Percentiles rank a stretch among this genome's conserved stretches.
phyloP scores from a whole-genome alignment of 1,140 invertebrate species.

The Uloborus diversus region DNA sequence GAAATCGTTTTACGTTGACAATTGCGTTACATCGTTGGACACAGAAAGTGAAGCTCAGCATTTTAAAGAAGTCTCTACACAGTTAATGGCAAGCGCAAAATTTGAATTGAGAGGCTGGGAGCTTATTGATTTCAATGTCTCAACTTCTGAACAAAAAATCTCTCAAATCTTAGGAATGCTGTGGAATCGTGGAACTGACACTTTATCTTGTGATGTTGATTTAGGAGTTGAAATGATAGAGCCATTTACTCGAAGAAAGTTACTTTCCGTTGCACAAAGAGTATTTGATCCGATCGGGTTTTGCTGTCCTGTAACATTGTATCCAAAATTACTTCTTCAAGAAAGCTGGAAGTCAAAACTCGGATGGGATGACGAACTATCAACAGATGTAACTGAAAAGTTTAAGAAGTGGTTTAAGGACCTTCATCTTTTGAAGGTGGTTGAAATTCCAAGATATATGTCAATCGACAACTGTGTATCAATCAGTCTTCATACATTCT shows the following conservation, averaged over 20 bases:
- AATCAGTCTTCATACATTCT: background rate
- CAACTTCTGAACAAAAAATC: constrained; percentile 1
- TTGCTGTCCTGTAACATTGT: background rate
- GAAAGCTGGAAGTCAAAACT: constrained; percentile 10
- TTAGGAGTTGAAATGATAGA: background rate
- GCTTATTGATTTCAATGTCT: background rate
- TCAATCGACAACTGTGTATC: background rate
- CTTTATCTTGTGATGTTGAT: background rate
- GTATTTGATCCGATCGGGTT: constrained; percentile 15
- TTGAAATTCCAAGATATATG: background rate
- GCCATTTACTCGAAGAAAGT: background rate
- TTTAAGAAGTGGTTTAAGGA: constrained; percentile 5
- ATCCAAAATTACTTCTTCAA: constrained; percentile 9
- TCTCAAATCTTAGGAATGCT: constrained; percentile 6
- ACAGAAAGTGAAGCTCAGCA: background rate
- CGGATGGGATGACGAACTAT: constrained; percentile 1
- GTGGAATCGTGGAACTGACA: background rate
- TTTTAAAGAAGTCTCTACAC: background rate
- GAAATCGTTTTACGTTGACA: constrained; percentile 7
- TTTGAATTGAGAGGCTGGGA: constrained; percentile 1
- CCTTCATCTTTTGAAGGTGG: background rate
- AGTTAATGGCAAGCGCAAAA: background rate
- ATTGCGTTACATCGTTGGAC: constrained; percentile 3
- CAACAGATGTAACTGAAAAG: background rate
- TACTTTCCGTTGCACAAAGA: background rate